Percentiles rank a stretch among this genome's conserved stretches.
Conservation (phyloP, 1,140 invertebrate genomes). For the Drosophila sulfurigaster region DNA sequence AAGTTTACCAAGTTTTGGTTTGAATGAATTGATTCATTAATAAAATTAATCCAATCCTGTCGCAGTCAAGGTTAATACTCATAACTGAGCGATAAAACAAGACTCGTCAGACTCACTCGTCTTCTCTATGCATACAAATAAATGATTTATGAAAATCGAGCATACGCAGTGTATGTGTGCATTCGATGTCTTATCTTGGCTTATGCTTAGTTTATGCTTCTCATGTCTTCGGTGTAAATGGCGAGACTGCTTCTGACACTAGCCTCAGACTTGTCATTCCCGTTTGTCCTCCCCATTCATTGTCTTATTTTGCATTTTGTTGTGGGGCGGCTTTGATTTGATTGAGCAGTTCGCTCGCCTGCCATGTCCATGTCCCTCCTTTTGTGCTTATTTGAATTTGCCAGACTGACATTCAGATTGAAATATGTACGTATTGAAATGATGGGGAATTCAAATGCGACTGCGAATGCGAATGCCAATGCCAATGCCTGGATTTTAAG, state of each 20-base stretch:
- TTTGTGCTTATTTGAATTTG: conserved; percentile 69
- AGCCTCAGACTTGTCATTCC: conserved; percentile 20
- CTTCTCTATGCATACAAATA: not conserved
- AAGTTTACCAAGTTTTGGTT: conserved; percentile 5
- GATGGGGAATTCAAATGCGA: conserved; percentile 8
- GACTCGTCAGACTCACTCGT: not conserved
- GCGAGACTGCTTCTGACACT: conserved; percentile 34
- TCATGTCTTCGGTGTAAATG: conserved; percentile 5
- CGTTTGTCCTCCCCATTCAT: conserved; percentile 24
- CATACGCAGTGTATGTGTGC: conserved; percentile 15
- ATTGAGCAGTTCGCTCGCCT: conserved; percentile 70
- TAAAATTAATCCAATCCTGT: conserved; percentile 25
- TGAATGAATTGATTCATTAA: conserved; percentile 26
- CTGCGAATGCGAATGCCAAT: conserved; percentile 19
- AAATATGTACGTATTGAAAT: conserved; percentile 48
- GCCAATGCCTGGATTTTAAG: conserved; percentile 50
- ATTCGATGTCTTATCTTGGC: conserved; percentile 38
- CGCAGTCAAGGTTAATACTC: conserved; percentile 3
- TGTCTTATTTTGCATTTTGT: conserved; percentile 74
- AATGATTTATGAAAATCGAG: conserved; percentile 10
- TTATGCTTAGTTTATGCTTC: conserved; percentile 18
- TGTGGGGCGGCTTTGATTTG: conserved; percentile 67
- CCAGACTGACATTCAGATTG: conserved; percentile 33
- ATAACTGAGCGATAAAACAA: not conserved
- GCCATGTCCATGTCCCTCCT: conserved; percentile 30